These are phyloP conservation scores for Anthophora plumipes DNA, from an alignment of 2,888 invertebrate genomes.

Conservation along the genomic window DNA sequence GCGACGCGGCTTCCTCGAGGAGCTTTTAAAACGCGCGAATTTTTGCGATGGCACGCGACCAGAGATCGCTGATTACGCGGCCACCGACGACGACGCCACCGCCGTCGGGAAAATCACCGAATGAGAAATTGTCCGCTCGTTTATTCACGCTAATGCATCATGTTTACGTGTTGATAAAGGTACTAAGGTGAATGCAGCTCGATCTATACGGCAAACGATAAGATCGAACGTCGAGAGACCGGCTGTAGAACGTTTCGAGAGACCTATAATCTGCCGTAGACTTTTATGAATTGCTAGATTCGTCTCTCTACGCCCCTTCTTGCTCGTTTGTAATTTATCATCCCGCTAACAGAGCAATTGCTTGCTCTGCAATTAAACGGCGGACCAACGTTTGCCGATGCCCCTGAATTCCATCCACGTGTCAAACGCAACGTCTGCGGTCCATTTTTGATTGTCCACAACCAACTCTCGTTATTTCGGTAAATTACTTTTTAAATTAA, in stretches of 20 bases:
- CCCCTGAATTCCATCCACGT: background rate
- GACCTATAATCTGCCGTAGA: background rate
- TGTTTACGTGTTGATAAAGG: conserved; percentile 58
- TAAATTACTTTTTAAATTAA: background rate
- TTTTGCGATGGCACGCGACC: conserved; percentile 54
- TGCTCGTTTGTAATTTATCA: background rate
- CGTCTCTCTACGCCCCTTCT: background rate
- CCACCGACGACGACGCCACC: background rate
- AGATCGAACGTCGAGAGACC: conserved; percentile 3
- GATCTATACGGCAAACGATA: conserved; percentile 32
- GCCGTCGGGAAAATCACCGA: conserved; percentile 20
- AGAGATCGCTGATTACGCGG: conserved; percentile 46
- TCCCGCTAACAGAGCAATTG: background rate
- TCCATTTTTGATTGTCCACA: background rate
- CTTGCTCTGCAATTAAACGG: background rate
- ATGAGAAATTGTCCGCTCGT: conserved; percentile 50
- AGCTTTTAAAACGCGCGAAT: conserved; percentile 19
- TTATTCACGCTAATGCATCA: conserved; percentile 46
- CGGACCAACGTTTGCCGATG: background rate
- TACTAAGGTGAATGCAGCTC: conserved; percentile 38
- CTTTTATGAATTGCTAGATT: conserved; percentile 4
- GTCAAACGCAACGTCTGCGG: background rate
- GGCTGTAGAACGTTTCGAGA: background rate
- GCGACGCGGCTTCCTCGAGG: background rate
- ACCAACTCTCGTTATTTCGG: background rate